phyloP scores from a whole-genome alignment of 2,797 vertebrate species.

The Micromesistius poutassou region DNA sequence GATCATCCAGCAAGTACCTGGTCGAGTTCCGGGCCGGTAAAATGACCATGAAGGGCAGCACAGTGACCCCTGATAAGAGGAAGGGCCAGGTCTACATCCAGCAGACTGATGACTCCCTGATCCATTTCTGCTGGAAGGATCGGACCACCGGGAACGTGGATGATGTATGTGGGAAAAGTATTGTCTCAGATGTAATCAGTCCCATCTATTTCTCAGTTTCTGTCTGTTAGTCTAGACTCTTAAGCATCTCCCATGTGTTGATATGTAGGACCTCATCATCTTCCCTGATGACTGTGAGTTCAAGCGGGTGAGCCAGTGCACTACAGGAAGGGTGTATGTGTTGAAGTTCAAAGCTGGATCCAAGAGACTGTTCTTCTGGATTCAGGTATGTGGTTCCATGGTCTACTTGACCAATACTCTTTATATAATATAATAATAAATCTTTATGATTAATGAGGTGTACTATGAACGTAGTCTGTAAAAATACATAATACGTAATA shows the following conservation, averaged over 20 bases:
- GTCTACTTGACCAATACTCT: not conserved
- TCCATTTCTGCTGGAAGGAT: slow-evolving; percentile 98
- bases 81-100: slow-evolving; percentile 96
- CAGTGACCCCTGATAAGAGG: slow-evolving; percentile 93
- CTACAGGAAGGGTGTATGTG: slow-evolving; percentile 91
- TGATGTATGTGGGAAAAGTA: slow-evolving; percentile 76
- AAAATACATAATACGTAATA: not conserved
- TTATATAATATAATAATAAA: not conserved
- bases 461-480: not conserved
- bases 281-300: slow-evolving; percentile 98
- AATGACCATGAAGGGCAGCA: slow-evolving; percentile 93
- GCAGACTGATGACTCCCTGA: slow-evolving; percentile 95
- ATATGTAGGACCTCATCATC: slow-evolving; percentile 88
- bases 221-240: not conserved
- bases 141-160: slow-evolving; percentile 89
- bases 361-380: slow-evolving; percentile 98
- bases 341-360: slow-evolving; percentile 97
- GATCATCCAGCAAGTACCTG: slow-evolving; percentile 92
- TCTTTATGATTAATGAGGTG: not conserved
- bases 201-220: not conserved
- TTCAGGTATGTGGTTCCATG: slow-evolving; percentile 81
- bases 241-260: not conserved
- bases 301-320: slow-evolving; percentile 92
- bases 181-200: not conserved
- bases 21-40: slow-evolving; percentile 96